phyloP scores from a whole-genome alignment of 2,888 invertebrate genomes.

The Lasioglossum figueresi region DNA sequence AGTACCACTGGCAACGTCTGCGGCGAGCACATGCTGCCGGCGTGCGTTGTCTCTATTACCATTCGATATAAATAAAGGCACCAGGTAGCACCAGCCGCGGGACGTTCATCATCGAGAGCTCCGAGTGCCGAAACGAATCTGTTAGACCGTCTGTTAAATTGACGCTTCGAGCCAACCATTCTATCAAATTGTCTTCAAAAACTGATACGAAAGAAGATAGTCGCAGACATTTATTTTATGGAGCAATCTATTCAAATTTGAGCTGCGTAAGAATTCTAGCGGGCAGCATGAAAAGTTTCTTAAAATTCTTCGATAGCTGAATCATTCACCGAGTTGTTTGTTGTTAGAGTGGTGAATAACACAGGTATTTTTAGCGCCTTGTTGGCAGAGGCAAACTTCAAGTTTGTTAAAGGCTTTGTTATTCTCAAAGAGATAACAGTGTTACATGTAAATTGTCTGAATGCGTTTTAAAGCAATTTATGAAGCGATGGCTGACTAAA shows the following conservation, averaged over 20 bases:
- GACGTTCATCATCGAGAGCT: background rate
- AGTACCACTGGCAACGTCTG: constrained; percentile 44
- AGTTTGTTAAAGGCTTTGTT: background rate
- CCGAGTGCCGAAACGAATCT: background rate
- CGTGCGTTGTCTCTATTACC: constrained; percentile 16
- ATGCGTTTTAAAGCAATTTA: background rate
- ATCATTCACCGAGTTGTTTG: background rate
- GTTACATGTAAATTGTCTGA: background rate
- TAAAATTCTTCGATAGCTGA: background rate
- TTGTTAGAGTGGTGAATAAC: background rate
- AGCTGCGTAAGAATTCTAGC: background rate
- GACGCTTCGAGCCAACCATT: background rate
- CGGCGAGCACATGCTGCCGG: constrained; percentile 24
- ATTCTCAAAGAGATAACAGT: background rate
- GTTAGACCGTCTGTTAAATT: background rate
- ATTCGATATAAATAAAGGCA: constrained; percentile 29
- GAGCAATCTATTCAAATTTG: background rate
- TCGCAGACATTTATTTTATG: background rate
- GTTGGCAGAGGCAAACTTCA: background rate
- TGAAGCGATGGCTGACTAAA: background rate
- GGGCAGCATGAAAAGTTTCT: background rate
- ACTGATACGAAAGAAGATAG: background rate
- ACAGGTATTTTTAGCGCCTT: background rate
- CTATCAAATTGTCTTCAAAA: background rate
- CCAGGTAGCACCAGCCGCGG: background rate